These are phyloP conservation scores for Presbytis comata DNA, from an alignment of 2,797 vertebrate species.

Conservation along the genomic window DNA sequence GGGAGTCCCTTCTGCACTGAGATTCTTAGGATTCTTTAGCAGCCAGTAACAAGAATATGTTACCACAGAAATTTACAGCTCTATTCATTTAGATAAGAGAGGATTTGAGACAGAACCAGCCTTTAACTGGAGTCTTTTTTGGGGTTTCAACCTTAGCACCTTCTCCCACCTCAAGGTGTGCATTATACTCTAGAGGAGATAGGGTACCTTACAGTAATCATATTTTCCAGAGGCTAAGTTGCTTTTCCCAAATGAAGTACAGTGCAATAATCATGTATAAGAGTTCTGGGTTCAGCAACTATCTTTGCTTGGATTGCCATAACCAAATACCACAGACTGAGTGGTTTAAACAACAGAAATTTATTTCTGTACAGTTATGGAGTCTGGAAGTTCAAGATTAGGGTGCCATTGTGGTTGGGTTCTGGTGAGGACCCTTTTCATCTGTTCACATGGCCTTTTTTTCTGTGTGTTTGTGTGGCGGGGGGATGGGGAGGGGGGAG, in stretches of 20 bases:
- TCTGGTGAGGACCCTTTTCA: not conserved
- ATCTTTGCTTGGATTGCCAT: not conserved
- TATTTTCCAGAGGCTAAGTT: not conserved
- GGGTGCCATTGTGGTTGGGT: not conserved
- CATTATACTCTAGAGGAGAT: not conserved
- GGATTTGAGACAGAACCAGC: not conserved
- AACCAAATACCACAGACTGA: not conserved
- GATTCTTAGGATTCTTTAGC: not conserved
- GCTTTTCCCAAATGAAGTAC: not conserved
- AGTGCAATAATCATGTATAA: not conserved
- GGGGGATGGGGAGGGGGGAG: rapidly evolving
- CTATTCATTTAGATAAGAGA: not conserved
- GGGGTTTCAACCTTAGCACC: not conserved
- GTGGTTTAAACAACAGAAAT: not conserved
- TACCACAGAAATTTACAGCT: not conserved
- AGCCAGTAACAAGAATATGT: not conserved
- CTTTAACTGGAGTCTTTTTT: not conserved
- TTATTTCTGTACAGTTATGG: not conserved
- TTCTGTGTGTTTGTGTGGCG: not conserved
- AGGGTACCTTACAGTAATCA: not conserved
- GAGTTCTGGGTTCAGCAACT: not conserved
- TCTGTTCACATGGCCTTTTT: not conserved
- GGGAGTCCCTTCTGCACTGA: not conserved
- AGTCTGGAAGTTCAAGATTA: not conserved
- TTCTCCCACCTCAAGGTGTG: not conserved